Conservation (phyloP, 2,113 vertebrate genomes). For the Stictonetta naevosa region DNA sequence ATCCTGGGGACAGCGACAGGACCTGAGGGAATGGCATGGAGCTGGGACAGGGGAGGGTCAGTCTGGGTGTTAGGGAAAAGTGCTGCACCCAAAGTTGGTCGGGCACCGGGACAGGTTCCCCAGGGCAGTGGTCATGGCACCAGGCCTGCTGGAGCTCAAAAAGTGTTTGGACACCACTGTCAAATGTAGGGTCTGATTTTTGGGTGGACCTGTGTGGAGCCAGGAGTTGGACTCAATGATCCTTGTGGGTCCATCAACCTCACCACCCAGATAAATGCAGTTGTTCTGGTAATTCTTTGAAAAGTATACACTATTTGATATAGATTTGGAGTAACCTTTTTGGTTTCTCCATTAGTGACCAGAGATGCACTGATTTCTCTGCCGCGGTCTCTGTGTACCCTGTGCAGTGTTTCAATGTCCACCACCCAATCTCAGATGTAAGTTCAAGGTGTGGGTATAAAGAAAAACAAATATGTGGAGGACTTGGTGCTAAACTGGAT, state of each 20-base stretch:
- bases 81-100: no score
- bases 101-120: no score
- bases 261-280: not conserved
- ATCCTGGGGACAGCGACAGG: no score
- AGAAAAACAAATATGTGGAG: not conserved
- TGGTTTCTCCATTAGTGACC: not conserved
- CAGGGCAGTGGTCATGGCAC: no score
- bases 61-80: no score
- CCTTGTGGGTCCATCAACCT: not conserved
- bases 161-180: no score
- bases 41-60: no score
- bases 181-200: no score
- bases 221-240: no score
- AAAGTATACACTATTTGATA: not conserved
- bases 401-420: rapidly evolving
- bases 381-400: not conserved
- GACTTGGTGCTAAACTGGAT: not conserved
- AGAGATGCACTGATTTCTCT: not conserved
- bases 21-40: no score
- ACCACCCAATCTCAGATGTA: not conserved
- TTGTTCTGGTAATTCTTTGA: not conserved
- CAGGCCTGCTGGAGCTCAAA: no score
- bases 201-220: no score
- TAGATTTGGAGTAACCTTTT: not conserved
- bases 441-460: not conserved